Conservation (phyloP, 2,888 invertebrate genomes). For the Gastrophysa polygoni region DNA sequence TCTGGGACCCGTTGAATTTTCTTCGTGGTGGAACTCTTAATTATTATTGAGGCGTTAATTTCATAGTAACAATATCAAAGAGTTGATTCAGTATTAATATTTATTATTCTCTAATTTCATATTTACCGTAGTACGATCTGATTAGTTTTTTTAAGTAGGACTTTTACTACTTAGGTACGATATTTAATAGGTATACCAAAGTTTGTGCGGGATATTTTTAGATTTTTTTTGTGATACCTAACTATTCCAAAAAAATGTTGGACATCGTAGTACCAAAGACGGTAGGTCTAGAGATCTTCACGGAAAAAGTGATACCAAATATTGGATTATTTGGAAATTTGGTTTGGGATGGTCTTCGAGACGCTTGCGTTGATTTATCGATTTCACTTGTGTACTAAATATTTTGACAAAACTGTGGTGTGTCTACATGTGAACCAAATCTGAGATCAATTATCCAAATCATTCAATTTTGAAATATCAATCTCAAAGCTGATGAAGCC, state of each 20-base stretch:
- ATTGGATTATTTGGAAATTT: conserved; percentile 11
- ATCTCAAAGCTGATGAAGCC: conserved; percentile 4
- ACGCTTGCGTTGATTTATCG: conserved; percentile 41
- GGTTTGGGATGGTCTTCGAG: conserved; percentile 5
- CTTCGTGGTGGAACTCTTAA: too few species aligned
- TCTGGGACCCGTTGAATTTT: too few species aligned
- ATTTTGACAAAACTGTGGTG: conserved; percentile 7
- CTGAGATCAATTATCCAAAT: not conserved
- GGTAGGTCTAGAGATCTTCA: conserved; percentile 33
- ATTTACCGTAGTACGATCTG: too few species aligned
- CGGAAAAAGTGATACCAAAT: conserved; percentile 34
- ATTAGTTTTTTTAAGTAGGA: too few species aligned
- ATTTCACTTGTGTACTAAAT: conserved; percentile 12
- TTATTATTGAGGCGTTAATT: not conserved
- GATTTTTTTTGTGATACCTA: not conserved
- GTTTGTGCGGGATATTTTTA: not conserved
- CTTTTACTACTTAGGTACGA: too few species aligned
- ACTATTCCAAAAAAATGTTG: not conserved
- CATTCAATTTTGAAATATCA: not conserved
- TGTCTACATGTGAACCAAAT: not conserved
- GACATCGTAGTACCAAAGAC: not conserved
- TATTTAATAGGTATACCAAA: too few species aligned
- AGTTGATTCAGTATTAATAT: not conserved
- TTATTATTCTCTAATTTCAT: not conserved
- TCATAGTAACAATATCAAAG: not conserved